A percentile compares a stretch with the other conserved stretches of the same genome.
These are phyloP conservation scores for Anisognathus igniventris DNA, from an alignment of 2,797 vertebrate species.

Conservation along the genomic window DNA sequence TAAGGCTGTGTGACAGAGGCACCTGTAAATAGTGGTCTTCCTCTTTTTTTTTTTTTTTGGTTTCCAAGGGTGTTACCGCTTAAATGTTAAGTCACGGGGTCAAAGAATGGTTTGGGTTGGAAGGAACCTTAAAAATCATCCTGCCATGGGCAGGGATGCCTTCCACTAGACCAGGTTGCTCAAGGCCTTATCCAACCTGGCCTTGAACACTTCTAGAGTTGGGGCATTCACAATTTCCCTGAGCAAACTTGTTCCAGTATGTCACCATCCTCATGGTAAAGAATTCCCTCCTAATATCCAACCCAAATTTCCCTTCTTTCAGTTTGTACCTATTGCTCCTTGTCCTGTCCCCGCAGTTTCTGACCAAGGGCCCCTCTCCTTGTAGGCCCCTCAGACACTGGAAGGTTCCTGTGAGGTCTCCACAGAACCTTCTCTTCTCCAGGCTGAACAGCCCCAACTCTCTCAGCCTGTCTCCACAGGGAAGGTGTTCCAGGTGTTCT, in stretches of 20 bases:
- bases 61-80: neutral
- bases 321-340: neutral
- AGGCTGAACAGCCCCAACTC: neutral
- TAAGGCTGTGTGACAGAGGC: neutral
- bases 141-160: rapidly evolving
- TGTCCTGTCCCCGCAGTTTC: neutral
- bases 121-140: neutral
- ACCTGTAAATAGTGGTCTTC: neutral
- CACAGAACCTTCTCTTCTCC: neutral
- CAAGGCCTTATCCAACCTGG: neutral
- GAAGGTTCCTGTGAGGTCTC: neutral
- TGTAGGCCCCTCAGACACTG: rapidly evolving
- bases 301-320: neutral
- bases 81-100: neutral
- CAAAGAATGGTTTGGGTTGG: neutral
- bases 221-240: neutral
- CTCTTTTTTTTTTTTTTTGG: neutral
- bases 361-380: neutral
- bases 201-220: neutral
- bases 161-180: neutral
- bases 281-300: neutral
- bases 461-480: neutral
- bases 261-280: neutral
- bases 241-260: neutral
- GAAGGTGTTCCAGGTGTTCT: neutral